Base-by-base conservation (phyloP, 2,888 invertebrate genomes). In the Nowickia ferox region DNA sequence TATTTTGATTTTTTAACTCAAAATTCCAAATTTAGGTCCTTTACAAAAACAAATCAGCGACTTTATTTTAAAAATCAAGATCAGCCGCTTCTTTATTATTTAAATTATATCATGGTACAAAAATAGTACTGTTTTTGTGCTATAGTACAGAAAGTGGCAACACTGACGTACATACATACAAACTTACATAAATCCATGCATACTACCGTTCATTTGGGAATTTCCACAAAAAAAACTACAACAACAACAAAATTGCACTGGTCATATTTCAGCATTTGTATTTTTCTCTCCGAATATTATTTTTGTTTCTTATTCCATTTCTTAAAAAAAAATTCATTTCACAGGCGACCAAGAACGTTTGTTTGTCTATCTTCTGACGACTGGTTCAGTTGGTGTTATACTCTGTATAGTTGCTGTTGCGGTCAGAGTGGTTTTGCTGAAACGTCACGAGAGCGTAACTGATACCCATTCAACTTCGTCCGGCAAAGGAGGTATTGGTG, bases 291-390 rank as follows among this genome's bases (percentile, higher is more conserved):
- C 59, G 30, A 30, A 30, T 30, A 30, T 30, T 30, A 30, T 30
- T 30, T 6, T 30, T 30, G 6, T 30, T 30, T 68, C 13, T 17
- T 17, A 9, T 68, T 71, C 6, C 61, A n/a, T 22, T 74, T 48
- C 48, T 74, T 44, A 48, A 74, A 15, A 40, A n/a, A 78, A 55
- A 44, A 51, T 57, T 22, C 57, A 38, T 51, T 30, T 30, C n/a
- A 69, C 89, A 93, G 93, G 91, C 87, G 90, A 92, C 89, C 92
- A 93, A 88, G 91, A 92, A 88, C 91, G 96, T 87, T 95, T 97
- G 92, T 97, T 97, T 93, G 94, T 97, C 87, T 97, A 97, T 94
- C 94, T 97, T 91, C 95, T 96, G 88, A 95, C 96, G 88, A 96
- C 96, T 86, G 95, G 96, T 63, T 95, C 96, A 15, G 94, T 94